phyloP scores from a whole-genome alignment of 2,797 vertebrate species.

The Hapalemur alaotrensis region DNA sequence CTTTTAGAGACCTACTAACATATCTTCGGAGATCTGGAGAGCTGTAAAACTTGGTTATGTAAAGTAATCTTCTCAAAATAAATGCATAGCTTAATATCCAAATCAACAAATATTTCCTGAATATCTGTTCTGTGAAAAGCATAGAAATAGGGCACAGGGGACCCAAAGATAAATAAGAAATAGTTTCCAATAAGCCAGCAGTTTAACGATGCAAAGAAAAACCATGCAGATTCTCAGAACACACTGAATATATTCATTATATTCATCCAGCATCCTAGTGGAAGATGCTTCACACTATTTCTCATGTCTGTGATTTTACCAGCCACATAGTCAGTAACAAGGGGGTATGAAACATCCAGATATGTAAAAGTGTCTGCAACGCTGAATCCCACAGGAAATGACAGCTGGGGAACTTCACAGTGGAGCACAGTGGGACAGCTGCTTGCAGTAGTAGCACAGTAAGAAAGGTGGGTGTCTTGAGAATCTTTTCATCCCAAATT shows the following conservation, averaged over 20 bases:
- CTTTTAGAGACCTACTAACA: neutral
- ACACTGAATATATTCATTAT: accelerated
- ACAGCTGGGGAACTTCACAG: neutral
- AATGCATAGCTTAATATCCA: neutral
- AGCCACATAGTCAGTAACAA: neutral
- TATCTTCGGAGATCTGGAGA: neutral
- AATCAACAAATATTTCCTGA: neutral
- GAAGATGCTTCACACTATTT: neutral
- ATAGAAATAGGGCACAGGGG: neutral
- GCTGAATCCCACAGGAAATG: neutral
- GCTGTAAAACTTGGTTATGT: neutral
- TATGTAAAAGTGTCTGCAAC: neutral
- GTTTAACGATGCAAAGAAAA: neutral
- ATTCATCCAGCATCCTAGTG: accelerated
- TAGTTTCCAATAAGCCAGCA: neutral
- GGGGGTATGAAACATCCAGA: neutral
- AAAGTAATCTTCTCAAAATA: neutral
- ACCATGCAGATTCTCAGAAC: neutral
- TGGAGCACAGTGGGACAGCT: neutral
- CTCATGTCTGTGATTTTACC: neutral
- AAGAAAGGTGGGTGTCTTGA: neutral
- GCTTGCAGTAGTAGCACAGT: too few relatives aligned
- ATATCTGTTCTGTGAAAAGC: neutral
- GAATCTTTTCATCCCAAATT: too few relatives aligned
- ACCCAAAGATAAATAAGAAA: constrained; percentile 10